These are phyloP conservation scores for Notothenia coriiceps DNA, from an alignment of 2,113 vertebrate genomes.

Conservation along the genomic window DNA sequence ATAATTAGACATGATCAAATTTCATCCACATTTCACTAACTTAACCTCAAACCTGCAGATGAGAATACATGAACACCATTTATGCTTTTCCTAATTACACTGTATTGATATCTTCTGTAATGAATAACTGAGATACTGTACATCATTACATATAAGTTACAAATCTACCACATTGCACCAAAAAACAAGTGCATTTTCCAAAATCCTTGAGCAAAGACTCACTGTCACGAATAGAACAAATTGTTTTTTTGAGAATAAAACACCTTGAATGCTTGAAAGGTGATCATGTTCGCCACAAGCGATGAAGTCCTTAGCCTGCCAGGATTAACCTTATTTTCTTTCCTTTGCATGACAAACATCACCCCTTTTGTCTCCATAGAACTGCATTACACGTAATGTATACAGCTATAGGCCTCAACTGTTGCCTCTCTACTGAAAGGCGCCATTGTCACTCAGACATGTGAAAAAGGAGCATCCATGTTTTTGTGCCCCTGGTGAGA, in stretches of 20 bases:
- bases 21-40: neutral
- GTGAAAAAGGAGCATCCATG: constrained; percentile 33
- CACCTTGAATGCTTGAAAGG: constrained; percentile 56
- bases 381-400: constrained; percentile 27
- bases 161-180: neutral
- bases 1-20: neutral
- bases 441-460: constrained; percentile 62
- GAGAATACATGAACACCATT: too few relatives aligned
- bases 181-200: neutral
- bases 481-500: constrained; percentile 59
- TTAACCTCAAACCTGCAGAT: neutral
- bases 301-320: constrained; percentile 33
- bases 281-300: constrained; percentile 62
- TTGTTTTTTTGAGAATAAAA: constrained; percentile 45
- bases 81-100: neutral
- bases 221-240: constrained; percentile 1
- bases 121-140: neutral
- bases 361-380: constrained; percentile 58
- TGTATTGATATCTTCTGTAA: neutral
- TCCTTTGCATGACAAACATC: constrained; percentile 48
- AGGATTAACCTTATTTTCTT: constrained; percentile 55
- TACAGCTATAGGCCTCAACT: constrained; percentile 67
- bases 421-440: constrained; percentile 47
- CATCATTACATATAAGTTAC: neutral
- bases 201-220: neutral